A percentile compares a stretch with the other conserved stretches of the same genome.
Evolutionary conservation across 2,888 invertebrate species (phyloP).

Genomic region (Rutpela maculata): DNA sequence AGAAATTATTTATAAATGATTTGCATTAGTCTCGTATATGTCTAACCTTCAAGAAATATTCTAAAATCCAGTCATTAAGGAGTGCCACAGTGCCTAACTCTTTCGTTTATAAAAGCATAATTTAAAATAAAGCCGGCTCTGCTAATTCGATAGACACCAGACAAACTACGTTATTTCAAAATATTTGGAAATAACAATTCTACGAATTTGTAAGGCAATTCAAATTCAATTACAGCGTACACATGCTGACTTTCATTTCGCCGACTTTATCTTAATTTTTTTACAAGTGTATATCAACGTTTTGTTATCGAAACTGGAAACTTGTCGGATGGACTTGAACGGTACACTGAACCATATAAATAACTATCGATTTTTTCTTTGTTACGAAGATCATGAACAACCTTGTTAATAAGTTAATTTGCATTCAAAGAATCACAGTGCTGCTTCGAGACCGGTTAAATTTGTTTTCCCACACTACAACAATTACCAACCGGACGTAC

Average conservation of each 20-base stretch:
- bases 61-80: too few species aligned
- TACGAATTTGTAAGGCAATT: neutral
- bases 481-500: slow-evolving; percentile 41
- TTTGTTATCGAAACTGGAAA: neutral
- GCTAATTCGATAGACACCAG: neutral
- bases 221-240: too few species aligned
- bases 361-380: slow-evolving; percentile 1
- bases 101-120: too few species aligned
- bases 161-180: neutral
- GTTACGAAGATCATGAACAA: neutral
- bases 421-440: slow-evolving; percentile 19
- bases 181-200: neutral
- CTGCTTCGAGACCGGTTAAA: slow-evolving; percentile 31
- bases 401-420: slow-evolving; percentile 7
- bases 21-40: too few species aligned
- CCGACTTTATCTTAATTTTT: slow-evolving; percentile 7
- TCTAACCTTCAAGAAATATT: too few species aligned
- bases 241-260: neutral
- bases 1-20: too few species aligned
- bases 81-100: too few species aligned
- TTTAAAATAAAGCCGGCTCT: neutral
- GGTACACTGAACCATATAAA: neutral
- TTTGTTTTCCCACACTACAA: slow-evolving; percentile 40
- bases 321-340: neutral
- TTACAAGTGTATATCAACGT: neutral